A percentile compares a stretch with the other conserved stretches of the same genome.
phyloP scores from a whole-genome alignment of 2,888 invertebrate species.

The Idaea biselata region DNA sequence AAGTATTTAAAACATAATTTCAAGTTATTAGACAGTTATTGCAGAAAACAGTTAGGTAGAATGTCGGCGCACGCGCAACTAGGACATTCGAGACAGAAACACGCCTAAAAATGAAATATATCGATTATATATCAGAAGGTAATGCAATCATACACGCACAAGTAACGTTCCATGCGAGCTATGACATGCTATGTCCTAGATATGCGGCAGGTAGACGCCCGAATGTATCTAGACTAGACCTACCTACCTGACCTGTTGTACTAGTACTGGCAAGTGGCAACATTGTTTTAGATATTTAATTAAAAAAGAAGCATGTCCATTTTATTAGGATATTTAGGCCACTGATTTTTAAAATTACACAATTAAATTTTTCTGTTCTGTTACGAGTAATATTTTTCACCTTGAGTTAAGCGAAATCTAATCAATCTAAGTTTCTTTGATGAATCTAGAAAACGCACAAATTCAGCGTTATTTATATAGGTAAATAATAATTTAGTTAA shows the following conservation, averaged over 20 bases:
- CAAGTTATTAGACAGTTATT: neutral
- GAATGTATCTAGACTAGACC: constrained; percentile 50
- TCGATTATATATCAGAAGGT: constrained; percentile 68
- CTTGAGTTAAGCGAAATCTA: no score
- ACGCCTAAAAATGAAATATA: constrained; percentile 47
- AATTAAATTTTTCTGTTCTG: no score
- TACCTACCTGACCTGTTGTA: constrained; percentile 39
- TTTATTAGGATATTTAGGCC: no score
- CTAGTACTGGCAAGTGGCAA: constrained; percentile 36
- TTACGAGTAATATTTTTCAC: no score
- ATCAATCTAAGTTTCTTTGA: no score
- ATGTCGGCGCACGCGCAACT: constrained; percentile 27
- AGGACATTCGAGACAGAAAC: constrained; percentile 30
- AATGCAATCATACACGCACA: constrained; percentile 65
- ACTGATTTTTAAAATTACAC: no score
- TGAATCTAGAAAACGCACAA: no score
- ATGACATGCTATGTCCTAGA: constrained; percentile 75
- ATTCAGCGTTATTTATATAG: neutral
- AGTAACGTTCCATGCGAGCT: constrained; percentile 63
- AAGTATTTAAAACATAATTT: neutral
- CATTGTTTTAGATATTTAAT: constrained; percentile 44
- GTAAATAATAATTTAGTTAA: no score
- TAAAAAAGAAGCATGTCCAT: constrained; percentile 21
- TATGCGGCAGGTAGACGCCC: constrained; percentile 67
- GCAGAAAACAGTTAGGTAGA: neutral